These are phyloP conservation scores for Sialis lutaria DNA, from an alignment of 2,888 invertebrate species.

Conservation along the genomic window DNA sequence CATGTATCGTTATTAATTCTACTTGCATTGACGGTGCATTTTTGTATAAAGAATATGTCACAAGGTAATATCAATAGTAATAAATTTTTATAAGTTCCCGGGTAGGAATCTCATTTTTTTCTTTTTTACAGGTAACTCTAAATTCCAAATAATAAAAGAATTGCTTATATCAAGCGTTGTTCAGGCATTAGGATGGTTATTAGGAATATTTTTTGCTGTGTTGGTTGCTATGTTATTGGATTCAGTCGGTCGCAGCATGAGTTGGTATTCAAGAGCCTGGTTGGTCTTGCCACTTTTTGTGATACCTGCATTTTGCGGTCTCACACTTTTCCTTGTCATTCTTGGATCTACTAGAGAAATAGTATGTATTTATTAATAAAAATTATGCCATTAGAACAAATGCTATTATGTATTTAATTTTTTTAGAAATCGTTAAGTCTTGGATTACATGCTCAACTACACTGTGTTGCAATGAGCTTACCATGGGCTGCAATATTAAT, in stretches of 20 bases:
- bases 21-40: slow-evolving; percentile 2
- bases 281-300: slow-evolving; percentile 29
- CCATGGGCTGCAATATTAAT: slow-evolving; percentile 21
- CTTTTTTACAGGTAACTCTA: not conserved
- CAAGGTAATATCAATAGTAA: not conserved
- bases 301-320: slow-evolving; percentile 22
- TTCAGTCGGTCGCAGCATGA: slow-evolving; percentile 27
- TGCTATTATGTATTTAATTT: not conserved
- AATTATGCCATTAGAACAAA: not conserved
- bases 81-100: too few species aligned
- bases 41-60: not conserved
- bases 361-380: not conserved
- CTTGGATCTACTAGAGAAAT: slow-evolving; percentile 2
- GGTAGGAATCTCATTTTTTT: not conserved
- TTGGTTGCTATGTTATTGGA: slow-evolving; percentile 24
- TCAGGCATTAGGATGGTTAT: slow-evolving; percentile 16
- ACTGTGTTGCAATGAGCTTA: slow-evolving; percentile 18
- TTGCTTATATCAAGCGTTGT: slow-evolving; percentile 6
- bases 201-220: slow-evolving; percentile 17
- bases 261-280: slow-evolving; percentile 39
- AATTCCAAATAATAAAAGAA: not conserved
- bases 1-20: slow-evolving; percentile 7
- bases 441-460: slow-evolving; percentile 17
- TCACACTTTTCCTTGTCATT: slow-evolving; percentile 19
- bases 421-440: slow-evolving; percentile 9